Conservation (phyloP, 1,140 invertebrate species). For the Drosophila neocordata region DNA sequence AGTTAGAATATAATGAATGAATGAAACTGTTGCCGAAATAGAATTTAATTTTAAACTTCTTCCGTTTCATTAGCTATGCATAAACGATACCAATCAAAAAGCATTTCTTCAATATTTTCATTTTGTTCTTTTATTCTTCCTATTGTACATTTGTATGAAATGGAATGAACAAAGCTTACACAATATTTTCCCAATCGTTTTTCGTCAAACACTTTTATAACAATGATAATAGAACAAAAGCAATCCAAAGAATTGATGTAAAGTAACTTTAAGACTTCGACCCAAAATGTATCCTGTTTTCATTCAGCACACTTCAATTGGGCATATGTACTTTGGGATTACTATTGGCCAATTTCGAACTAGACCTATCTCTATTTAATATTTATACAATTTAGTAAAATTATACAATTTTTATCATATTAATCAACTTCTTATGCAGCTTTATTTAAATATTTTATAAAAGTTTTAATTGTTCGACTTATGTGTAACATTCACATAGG, state of each 20-base stretch:
- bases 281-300: background rate
- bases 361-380: no score
- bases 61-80: background rate
- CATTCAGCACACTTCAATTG: no score
- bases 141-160: background rate
- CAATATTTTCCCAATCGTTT: background rate
- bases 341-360: no score
- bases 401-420: no score
- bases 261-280: no score
- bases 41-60: constrained; percentile 47
- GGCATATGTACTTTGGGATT: no score
- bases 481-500: no score
- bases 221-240: background rate
- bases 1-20: constrained; percentile 66
- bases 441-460: no score
- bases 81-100: background rate
- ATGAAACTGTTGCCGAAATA: constrained; percentile 73
- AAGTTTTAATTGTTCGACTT: no score
- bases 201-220: background rate
- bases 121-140: background rate
- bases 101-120: background rate
- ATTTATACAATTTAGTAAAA: no score
- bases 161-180: background rate
- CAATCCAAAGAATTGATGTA: background rate
- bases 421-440: no score